Evolutionary conservation across 1,140 invertebrate species (phyloP), one percentile per base, ranked within the genome.

Genomic region (Formica exsecta): DNA sequence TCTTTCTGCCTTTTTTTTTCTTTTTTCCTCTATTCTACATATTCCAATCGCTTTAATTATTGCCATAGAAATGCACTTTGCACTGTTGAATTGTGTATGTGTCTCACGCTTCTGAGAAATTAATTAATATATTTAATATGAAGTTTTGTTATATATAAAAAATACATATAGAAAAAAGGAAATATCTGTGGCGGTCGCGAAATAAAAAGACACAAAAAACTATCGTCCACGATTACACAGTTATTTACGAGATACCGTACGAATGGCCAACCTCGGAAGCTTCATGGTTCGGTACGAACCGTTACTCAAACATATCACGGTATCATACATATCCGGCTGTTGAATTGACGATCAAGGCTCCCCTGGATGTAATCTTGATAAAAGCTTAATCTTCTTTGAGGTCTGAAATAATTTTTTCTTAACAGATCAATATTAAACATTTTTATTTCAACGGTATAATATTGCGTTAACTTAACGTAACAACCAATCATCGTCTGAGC

Each of bases 291-390:
- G 66, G 32, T 61, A 62, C 66, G 38, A 73, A 81, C 79, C 79
- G 79, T 81, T 81, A 81, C 66, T 73, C 79, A 73, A 81, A 81
- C 79, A 70, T 65, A 22, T 68, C 64, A 19, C 66, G 32, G 32
- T 65, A 68, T 80, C 44, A 29, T 73, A 61, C 79, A 61, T 32
- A 25, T 73, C 66, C 8, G 66, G 11, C 13, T 44, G 38, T 61
- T 61, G 66, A 83, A 71, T 81, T 25, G 54, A 59, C 32, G 29
- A 36, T 68, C 25, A 16, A 61, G 38, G n/a, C 13, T 61, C 22
- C 13, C 19, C 13, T 66, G 36, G 38, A 32, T 44, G 25, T 83
- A 73, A 83, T 61, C 79, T 61, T 68, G 64, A 73, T 73, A 38
- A 25, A 71, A 81, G 51, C 19, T 59, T 59, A 61, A 73, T 73